Evolutionary conservation across 2,113 vertebrate species (phyloP).

Genomic region (Oncorhynchus mykiss): DNA sequence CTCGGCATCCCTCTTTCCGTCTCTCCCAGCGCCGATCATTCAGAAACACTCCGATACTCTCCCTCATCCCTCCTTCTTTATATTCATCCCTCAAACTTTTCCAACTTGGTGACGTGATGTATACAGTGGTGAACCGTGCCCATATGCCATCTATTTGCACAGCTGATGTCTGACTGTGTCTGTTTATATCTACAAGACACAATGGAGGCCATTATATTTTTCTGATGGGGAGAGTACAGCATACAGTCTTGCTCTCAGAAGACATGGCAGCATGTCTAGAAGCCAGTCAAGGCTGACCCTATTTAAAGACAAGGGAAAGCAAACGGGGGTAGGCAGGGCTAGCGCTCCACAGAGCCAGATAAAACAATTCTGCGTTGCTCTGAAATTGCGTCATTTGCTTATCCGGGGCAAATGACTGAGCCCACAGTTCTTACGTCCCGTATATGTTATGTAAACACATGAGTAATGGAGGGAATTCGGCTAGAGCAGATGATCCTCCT

Average conservation of each 20-base stretch:
- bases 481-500: not conserved
- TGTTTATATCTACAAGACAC: not conserved
- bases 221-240: not conserved
- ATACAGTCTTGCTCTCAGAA: not conserved
- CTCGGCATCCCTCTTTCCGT: constrained; percentile 18
- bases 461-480: constrained; percentile 8
- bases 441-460: constrained; percentile 17
- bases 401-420: constrained; percentile 20
- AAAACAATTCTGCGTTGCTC: constrained; percentile 7
- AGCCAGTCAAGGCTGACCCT: not conserved
- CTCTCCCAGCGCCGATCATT: constrained; percentile 30
- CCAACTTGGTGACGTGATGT: not conserved
- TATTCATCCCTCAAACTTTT: constrained; percentile 10
- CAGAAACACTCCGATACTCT: constrained; percentile 24
- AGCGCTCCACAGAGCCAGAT: constrained; percentile 11
- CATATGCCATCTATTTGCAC: not conserved
- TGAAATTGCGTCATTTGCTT: constrained; percentile 25
- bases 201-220: not conserved
- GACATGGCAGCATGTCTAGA: not conserved
- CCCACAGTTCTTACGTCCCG: not conserved
- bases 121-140: not conserved
- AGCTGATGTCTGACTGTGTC: not conserved
- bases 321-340: not conserved
- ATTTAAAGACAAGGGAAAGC: not conserved
- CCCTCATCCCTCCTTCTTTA: constrained; percentile 3